Evolutionary conservation across 2,797 vertebrate genomes (phyloP).

Genomic region (Acanthis flammea): DNA sequence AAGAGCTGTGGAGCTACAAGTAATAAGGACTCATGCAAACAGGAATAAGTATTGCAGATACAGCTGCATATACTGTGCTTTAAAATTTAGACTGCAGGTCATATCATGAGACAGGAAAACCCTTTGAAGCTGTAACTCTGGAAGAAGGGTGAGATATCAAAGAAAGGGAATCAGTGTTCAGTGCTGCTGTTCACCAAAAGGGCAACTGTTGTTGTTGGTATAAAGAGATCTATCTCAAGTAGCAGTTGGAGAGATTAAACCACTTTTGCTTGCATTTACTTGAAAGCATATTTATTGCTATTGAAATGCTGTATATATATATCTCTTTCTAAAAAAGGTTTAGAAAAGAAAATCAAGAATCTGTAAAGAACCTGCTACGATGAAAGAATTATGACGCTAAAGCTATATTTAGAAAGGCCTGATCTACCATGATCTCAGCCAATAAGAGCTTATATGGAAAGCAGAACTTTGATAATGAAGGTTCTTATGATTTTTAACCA

Average conservation of each 20-base stretch:
- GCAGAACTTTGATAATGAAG: not conserved
- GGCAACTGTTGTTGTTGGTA: not conserved
- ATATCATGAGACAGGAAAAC: not conserved
- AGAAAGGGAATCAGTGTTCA: not conserved
- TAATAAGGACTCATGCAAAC: not conserved
- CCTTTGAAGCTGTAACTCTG: conserved; percentile 16
- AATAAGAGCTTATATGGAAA: not conserved
- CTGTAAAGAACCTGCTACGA: not conserved
- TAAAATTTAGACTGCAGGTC: not conserved
- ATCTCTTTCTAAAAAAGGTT: not conserved
- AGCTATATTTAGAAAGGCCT: not conserved
- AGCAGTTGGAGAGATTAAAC: not conserved
- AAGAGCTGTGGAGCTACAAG: not conserved
- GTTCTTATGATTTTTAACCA: not conserved
- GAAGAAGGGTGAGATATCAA: not conserved
- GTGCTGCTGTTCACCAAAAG: not conserved
- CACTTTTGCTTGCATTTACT: not conserved
- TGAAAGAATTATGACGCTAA: not conserved
- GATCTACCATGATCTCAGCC: not conserved
- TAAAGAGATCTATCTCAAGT: not conserved
- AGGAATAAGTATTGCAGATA: not conserved
- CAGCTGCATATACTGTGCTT: not conserved
- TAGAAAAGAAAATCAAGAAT: not conserved
- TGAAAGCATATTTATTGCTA: not conserved
- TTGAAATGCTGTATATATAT: not conserved